A percentile compares a stretch with the other conserved stretches of the same genome.
phyloP scores from a whole-genome alignment of 2,888 invertebrate genomes.

The Andrena trimmerana region DNA sequence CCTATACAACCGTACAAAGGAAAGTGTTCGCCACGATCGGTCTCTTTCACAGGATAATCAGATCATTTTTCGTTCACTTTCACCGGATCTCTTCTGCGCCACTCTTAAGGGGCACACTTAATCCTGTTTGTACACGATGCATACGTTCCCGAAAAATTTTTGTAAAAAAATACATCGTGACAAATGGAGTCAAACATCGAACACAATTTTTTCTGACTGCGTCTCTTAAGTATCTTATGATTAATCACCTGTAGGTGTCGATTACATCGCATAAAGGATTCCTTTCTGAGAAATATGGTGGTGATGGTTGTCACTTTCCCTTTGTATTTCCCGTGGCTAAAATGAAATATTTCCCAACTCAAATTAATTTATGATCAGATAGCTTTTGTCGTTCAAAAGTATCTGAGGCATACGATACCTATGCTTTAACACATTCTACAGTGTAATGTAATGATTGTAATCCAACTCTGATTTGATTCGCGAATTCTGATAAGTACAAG shows the following conservation, averaged over 20 bases:
- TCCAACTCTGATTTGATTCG: neutral
- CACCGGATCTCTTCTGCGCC: conserved; percentile 51
- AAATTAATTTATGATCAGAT: conserved; percentile 17
- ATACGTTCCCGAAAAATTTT: no score
- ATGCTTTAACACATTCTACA: neutral
- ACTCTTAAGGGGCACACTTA: neutral
- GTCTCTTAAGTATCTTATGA: no score
- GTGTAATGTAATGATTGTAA: conserved; percentile 3
- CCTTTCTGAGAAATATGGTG: no score
- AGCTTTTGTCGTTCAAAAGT: neutral
- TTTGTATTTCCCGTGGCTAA: no score
- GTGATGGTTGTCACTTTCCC: no score
- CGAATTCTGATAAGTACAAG: neutral
- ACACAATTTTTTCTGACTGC: no score
- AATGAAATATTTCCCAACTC: neutral
- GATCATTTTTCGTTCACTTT: conserved; percentile 74
- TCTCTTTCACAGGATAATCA: conserved; percentile 65
- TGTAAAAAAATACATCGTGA: no score
- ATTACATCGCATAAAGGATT: no score
- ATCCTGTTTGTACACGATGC: no score
- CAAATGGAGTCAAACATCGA: no score
- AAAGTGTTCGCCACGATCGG: conserved; percentile 62
- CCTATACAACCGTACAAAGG: conserved; percentile 47
- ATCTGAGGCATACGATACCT: conserved; percentile 8
- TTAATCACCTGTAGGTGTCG: no score